Conservation (phyloP, 2,113 vertebrate species). For the Silurus asotus region DNA sequence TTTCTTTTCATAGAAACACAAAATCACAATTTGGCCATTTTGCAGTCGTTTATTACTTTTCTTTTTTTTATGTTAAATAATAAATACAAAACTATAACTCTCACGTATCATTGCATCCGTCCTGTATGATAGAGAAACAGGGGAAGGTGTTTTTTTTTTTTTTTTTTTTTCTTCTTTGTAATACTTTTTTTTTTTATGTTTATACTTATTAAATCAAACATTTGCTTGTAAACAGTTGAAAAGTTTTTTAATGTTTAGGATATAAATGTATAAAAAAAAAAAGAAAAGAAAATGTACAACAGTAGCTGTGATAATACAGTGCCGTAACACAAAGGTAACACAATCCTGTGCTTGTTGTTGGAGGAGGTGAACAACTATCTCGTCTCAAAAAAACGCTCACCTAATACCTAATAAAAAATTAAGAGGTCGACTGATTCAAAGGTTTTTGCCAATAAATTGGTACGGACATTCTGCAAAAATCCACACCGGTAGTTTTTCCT, state of each 20-base stretch:
- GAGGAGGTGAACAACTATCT: neutral
- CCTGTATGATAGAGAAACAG: neutral
- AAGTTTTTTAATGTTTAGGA: slow-evolving; percentile 32
- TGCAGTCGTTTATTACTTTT: neutral
- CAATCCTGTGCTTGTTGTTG: neutral
- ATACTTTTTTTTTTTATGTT: neutral
- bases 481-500: too few relatives aligned
- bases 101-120: neutral
- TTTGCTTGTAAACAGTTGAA: neutral
- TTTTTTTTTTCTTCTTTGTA: neutral
- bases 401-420: neutral
- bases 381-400: neutral
- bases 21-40: neutral
- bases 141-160: neutral
- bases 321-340: neutral
- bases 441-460: too few relatives aligned
- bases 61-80: neutral
- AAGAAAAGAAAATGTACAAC: slow-evolving; percentile 48
- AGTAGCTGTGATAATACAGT: neutral
- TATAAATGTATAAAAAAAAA: slow-evolving; percentile 57
- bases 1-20: too few relatives aligned
- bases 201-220: neutral
- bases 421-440: too few relatives aligned
- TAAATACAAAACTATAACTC: neutral
- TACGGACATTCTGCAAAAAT: too few relatives aligned